Conservation (phyloP, 2,113 vertebrate genomes). For the Phoxinus phoxinus region DNA sequence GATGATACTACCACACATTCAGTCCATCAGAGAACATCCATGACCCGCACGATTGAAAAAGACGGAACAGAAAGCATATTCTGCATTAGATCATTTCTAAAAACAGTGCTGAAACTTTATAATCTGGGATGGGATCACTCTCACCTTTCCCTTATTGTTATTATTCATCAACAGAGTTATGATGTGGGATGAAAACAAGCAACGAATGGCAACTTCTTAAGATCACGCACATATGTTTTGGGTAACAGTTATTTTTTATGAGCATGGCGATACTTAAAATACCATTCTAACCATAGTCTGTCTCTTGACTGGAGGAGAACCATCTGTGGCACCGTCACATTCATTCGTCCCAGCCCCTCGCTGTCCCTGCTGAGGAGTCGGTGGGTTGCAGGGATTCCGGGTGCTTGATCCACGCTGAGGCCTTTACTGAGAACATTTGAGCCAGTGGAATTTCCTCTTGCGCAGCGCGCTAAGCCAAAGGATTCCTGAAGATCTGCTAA, state of each 20-base stretch:
- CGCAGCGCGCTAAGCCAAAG: conserved; percentile 45
- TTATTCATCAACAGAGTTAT: neutral
- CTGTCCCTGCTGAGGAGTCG: conserved; percentile 3
- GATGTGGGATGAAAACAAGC: neutral
- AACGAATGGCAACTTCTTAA: neutral
- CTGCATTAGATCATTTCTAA: neutral
- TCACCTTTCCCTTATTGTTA: neutral
- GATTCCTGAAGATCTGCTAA: conserved; percentile 41
- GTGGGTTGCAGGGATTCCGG: conserved; percentile 37
- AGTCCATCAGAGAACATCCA: neutral
- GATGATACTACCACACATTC: neutral
- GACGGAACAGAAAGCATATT: neutral
- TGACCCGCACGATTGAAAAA: neutral
- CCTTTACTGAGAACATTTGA: conserved; percentile 63
- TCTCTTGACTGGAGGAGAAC: conserved; percentile 22
- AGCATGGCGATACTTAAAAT: conserved; percentile 44
- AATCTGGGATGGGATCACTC: neutral
- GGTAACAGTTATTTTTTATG: conserved; percentile 48
- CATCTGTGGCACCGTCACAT: conserved; percentile 13
- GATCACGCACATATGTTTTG: conserved; percentile 28
- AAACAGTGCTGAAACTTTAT: neutral
- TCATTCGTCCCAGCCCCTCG: conserved; percentile 9
- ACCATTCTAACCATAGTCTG: conserved; percentile 47
- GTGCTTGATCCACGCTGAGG: conserved; percentile 39
- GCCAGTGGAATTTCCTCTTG: conserved; percentile 68